A percentile compares a stretch with the other conserved stretches of the same genome.
These are phyloP conservation scores for Indicator maculatus DNA, from an alignment of 2,113 vertebrate genomes.

Conservation along the genomic window DNA sequence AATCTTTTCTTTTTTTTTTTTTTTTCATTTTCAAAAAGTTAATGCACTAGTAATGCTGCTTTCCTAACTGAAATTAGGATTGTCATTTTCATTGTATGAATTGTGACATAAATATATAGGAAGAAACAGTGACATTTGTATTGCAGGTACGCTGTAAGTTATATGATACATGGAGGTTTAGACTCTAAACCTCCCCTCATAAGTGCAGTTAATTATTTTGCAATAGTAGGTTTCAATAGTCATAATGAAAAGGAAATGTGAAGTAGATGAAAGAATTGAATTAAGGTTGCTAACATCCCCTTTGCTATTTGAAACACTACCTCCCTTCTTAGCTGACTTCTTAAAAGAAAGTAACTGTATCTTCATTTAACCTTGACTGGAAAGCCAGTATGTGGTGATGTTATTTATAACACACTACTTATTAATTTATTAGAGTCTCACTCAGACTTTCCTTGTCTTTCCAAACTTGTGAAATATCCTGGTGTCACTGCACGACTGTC, in stretches of 20 bases:
- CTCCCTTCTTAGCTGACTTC: not conserved
- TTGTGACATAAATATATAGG: not conserved
- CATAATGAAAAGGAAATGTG: not conserved
- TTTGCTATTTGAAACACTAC: not conserved
- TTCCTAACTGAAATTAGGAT: not conserved
- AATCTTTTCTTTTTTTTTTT: not conserved
- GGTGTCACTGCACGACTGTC: not conserved
- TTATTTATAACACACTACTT: not conserved
- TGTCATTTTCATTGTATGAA: not conserved
- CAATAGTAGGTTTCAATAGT: not conserved
- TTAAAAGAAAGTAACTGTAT: not conserved
- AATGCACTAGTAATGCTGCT: not conserved
- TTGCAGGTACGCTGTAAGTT: not conserved
- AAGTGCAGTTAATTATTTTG: not conserved
- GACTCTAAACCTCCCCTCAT: not conserved
- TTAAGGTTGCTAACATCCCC: not conserved
- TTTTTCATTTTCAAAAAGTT: not conserved
- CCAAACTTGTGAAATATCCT: not conserved
- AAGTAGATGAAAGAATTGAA: not conserved
- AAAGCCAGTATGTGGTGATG: not conserved
- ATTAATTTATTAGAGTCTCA: conserved; percentile 4
- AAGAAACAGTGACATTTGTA: not conserved
- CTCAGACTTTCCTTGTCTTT: not conserved
- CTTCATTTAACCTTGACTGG: not conserved
- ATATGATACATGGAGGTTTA: not conserved